phyloP scores from a whole-genome alignment of 30 jellyfish, hydroid and myxozoan species.

The Chironex yamaguchii region DNA sequence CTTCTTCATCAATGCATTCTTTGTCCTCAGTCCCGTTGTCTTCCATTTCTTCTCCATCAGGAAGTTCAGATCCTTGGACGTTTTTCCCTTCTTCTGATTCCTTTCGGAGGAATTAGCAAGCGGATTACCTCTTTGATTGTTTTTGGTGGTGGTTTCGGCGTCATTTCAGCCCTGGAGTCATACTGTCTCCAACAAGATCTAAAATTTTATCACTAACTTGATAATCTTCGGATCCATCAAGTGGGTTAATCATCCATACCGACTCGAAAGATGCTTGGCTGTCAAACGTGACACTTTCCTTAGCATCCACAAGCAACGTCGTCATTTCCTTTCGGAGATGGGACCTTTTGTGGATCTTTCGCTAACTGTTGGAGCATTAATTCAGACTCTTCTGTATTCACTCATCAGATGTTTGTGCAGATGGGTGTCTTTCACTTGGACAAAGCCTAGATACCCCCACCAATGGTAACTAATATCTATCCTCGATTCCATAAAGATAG shows the following conservation, averaged over 20 bases:
- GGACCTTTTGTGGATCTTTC: constrained; percentile 44
- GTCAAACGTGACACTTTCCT: constrained; percentile 8
- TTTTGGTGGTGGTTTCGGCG: not conserved
- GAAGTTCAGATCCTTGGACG: not conserved
- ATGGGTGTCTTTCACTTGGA: constrained; percentile 67
- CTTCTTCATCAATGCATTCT: not conserved
- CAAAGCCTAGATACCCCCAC: constrained; percentile 82
- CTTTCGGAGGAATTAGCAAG: constrained; percentile 53
- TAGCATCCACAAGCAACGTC: constrained; percentile 16
- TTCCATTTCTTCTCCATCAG: not conserved
- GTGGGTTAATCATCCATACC: constrained; percentile 15
- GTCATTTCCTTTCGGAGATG: constrained; percentile 78
- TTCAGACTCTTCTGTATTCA: constrained; percentile 59
- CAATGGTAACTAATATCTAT: constrained; percentile 64
- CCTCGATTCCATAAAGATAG: constrained; percentile 59
- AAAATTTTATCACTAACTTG: constrained; percentile 46
- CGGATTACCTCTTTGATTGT: constrained; percentile 17
- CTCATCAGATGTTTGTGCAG: constrained; percentile 44
- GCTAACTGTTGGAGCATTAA: constrained; percentile 35
- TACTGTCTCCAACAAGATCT: constrained; percentile 24
- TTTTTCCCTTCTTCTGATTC: constrained; percentile 14
- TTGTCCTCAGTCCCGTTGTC: not conserved
- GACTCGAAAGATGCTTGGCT: constrained; percentile 9
- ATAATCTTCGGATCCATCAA: constrained; percentile 35
- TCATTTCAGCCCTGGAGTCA: constrained; percentile 23